Conservation (phyloP, 2,888 invertebrate species). For the Sphaerophoria rueppellii region DNA sequence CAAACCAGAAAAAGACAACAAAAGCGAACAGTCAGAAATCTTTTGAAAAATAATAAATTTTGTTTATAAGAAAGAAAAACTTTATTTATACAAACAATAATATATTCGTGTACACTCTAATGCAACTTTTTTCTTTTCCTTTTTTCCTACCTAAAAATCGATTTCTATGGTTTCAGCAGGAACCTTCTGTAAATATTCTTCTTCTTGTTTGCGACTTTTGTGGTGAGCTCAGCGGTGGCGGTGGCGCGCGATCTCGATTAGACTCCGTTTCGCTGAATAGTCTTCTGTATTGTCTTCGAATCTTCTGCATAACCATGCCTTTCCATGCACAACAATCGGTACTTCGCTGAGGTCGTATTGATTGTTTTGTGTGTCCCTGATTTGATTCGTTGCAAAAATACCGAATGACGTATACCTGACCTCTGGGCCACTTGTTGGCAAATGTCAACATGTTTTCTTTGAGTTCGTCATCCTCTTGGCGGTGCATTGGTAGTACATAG, state of each 20-base stretch:
- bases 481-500: too few relatives aligned
- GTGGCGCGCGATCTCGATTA: constrained; percentile 3
- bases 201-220: constrained; percentile 34
- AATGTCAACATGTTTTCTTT: constrained; percentile 80
- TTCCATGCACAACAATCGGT: constrained; percentile 81
- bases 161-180: constrained; percentile 75
- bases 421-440: constrained; percentile 75
- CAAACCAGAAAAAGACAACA: constrained; percentile 81
- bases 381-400: constrained; percentile 81
- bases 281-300: constrained; percentile 37
- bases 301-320: constrained; percentile 75
- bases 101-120: constrained; percentile 35
- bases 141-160: constrained; percentile 75
- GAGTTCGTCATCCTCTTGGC: constrained; percentile 81
- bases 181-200: constrained; percentile 75
- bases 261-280: not conserved
- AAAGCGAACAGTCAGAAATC: not conserved
- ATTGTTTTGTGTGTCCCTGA: constrained; percentile 71
- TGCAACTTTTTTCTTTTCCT: not conserved
- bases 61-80: constrained; percentile 28
- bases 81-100: constrained; percentile 40
- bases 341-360: constrained; percentile 74
- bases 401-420: constrained; percentile 82
- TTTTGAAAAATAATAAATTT: not conserved
- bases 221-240: not conserved